These are phyloP conservation scores for Charaxes varanes DNA, from an alignment of 1,140 invertebrate species.

Conservation along the genomic window DNA sequence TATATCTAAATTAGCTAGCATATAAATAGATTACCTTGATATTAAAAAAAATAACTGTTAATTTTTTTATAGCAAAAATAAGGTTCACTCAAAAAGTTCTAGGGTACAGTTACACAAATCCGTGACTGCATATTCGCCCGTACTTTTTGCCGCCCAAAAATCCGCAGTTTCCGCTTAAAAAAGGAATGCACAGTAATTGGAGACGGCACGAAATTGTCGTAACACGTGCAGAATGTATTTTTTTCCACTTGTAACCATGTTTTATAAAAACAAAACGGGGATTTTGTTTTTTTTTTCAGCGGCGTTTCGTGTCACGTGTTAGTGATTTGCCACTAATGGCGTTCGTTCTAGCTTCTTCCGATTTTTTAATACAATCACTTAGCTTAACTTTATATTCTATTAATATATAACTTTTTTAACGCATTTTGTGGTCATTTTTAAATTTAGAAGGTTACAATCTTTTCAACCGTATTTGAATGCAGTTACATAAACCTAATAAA, in stretches of 20 bases:
- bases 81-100: too few relatives aligned
- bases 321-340: constrained; percentile 61
- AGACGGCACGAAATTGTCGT: constrained; percentile 57
- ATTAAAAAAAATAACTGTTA: too few relatives aligned
- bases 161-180: constrained; percentile 63
- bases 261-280: constrained; percentile 43
- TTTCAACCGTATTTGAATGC: background rate
- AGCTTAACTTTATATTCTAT: too few relatives aligned
- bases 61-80: too few relatives aligned
- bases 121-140: constrained; percentile 16
- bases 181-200: constrained; percentile 54
- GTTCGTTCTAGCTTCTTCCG: constrained; percentile 40
- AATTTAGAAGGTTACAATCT: background rate
- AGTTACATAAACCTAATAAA: too few relatives aligned
- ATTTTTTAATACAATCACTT: constrained; percentile 33
- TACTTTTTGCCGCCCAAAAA: constrained; percentile 51
- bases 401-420: too few relatives aligned
- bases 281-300: constrained; percentile 26
- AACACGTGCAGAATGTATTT: constrained; percentile 50
- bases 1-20: too few relatives aligned
- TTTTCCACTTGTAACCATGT: constrained; percentile 45
- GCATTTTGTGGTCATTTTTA: constrained; percentile 8
- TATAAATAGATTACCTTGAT: too few relatives aligned
- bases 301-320: constrained; percentile 50
- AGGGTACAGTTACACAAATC: too few relatives aligned